A percentile compares a stretch with the other conserved stretches of the same genome.
phyloP scores from a whole-genome alignment of 2,113 vertebrate genomes.

The Psammodynastes pulverulentus region DNA sequence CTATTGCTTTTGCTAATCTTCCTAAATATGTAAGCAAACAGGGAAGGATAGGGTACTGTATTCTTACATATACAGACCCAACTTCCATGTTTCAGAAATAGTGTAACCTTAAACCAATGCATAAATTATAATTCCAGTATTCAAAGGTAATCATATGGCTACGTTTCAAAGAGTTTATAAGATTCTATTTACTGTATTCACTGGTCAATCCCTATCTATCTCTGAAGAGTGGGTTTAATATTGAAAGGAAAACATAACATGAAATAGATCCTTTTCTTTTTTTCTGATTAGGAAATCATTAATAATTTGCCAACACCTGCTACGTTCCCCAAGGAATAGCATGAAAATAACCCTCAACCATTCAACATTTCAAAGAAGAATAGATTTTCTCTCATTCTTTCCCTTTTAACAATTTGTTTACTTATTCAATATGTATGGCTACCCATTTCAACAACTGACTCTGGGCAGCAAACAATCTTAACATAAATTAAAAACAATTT shows the following conservation, averaged over 20 bases:
- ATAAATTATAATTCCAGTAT: not conserved
- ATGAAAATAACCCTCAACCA: not conserved
- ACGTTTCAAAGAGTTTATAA: not conserved
- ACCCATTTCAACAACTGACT: not conserved
- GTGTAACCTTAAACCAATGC: not conserved
- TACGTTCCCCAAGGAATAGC: not conserved
- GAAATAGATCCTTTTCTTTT: not conserved
- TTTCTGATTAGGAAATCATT: not conserved
- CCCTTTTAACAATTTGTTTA: not conserved
- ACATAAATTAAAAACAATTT: not conserved
- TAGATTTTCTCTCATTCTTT: not conserved
- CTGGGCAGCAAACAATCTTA: not conserved
- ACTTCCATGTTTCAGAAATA: not conserved
- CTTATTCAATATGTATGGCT: not conserved
- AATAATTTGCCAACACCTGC: not conserved
- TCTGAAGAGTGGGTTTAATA: not conserved
- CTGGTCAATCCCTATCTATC: not conserved
- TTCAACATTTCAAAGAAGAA: not conserved
- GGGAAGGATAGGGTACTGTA: not conserved
- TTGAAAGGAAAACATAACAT: not conserved
- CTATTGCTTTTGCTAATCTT: not conserved
- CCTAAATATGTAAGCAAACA: not conserved
- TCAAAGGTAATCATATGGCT: not conserved
- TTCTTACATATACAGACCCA: not conserved
- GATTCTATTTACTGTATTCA: not conserved